Conservation (phyloP, 1,140 invertebrate species). For the Drosophila paulistorum region DNA sequence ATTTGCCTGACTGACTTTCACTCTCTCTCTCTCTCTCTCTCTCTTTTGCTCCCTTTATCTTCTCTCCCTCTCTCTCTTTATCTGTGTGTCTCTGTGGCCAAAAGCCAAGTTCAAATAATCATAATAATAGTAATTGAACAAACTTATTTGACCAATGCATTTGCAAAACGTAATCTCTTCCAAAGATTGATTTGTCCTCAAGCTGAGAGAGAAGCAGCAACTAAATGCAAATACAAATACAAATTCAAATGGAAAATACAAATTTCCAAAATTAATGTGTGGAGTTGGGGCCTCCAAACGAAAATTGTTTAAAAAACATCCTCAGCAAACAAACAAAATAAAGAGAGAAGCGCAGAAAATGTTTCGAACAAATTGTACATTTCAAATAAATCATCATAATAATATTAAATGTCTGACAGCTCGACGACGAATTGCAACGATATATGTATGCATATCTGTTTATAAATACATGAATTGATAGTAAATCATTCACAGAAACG, state of each 20-base stretch:
- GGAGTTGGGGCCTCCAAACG: background rate
- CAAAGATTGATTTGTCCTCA: slow-evolving; percentile 7
- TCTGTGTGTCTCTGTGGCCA: background rate
- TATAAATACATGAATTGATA: slow-evolving; percentile 58
- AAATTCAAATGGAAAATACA: background rate
- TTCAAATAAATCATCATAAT: slow-evolving; percentile 62
- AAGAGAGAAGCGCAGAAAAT: background rate
- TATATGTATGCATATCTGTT: background rate
- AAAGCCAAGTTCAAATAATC: slow-evolving; percentile 7
- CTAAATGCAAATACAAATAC: slow-evolving; percentile 23
- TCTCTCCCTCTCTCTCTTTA: too few species aligned
- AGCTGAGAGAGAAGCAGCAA: background rate
- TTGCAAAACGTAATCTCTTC: background rate
- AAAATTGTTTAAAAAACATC: background rate
- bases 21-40: too few species aligned
- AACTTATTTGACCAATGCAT: background rate
- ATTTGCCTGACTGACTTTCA: slow-evolving; percentile 1
- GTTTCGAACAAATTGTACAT: slow-evolving; percentile 33
- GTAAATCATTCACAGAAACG: slow-evolving; percentile 61
- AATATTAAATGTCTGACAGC: slow-evolving; percentile 7
- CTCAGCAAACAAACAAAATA: slow-evolving; percentile 1
- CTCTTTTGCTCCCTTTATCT: background rate
- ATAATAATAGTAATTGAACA: slow-evolving; percentile 4
- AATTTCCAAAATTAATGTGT: background rate
- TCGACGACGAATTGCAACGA: slow-evolving; percentile 1